Evolutionary conservation across 2,113 vertebrate genomes (phyloP).

Genomic region (Oceanites oceanicus): DNA sequence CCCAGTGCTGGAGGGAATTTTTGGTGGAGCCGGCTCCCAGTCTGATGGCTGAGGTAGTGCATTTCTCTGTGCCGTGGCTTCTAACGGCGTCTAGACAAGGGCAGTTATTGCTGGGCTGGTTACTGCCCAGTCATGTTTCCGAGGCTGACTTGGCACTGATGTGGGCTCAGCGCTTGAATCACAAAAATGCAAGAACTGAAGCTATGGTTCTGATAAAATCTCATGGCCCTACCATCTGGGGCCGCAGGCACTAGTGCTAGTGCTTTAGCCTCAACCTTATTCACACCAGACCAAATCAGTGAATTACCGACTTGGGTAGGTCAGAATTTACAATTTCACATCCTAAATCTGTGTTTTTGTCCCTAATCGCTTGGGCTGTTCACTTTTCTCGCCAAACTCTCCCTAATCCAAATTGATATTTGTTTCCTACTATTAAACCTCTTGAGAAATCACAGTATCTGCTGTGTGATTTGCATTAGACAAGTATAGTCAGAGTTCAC

Average conservation of each 20-base stretch:
- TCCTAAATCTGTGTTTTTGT: background rate
- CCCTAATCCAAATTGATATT: background rate
- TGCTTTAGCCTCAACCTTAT: background rate
- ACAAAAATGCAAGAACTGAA: background rate
- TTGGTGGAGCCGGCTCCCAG: background rate
- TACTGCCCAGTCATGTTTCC: conserved; percentile 19
- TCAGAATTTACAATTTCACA: background rate
- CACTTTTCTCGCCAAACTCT: background rate
- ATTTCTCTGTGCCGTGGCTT: background rate
- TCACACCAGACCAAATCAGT: background rate
- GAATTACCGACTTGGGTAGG: background rate
- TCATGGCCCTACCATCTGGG: background rate
- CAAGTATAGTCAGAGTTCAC: background rate
- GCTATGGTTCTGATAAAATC: background rate
- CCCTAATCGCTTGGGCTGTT: background rate
- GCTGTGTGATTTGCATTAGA: background rate
- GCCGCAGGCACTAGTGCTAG: background rate
- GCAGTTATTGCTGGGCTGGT: background rate
- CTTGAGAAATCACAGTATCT: background rate
- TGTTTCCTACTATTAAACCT: background rate
- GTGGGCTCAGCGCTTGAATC: conserved; percentile 3
- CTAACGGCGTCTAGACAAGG: background rate
- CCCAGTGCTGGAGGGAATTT: background rate
- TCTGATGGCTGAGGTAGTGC: background rate
- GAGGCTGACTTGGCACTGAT: background rate